Conservation (phyloP, 1,140 invertebrate genomes). For the Melipona quadrifasciata region DNA sequence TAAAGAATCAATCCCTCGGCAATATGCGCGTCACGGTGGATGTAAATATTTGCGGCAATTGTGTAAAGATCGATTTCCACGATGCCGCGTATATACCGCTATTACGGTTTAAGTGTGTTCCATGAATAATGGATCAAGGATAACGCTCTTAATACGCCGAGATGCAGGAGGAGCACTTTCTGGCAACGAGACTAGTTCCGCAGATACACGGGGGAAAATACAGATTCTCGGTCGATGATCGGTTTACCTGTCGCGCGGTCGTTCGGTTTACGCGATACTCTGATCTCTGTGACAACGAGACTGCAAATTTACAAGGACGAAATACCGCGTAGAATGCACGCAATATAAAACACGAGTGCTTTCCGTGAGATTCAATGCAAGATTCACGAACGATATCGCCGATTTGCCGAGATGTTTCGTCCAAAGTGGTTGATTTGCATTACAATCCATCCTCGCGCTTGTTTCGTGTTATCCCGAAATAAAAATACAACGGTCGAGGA, state of each 20-base stretch:
- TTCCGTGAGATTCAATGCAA: too few relatives aligned
- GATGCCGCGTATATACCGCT: slow-evolving; percentile 14
- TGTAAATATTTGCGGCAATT: slow-evolving; percentile 77
- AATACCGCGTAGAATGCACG: too few relatives aligned
- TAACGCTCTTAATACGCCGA: slow-evolving; percentile 57
- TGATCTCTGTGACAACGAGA: neutral
- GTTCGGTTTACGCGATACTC: slow-evolving; percentile 17
- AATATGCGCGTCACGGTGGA: slow-evolving; percentile 63
- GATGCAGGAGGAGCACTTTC: slow-evolving; percentile 21
- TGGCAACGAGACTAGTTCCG: slow-evolving; percentile 1
- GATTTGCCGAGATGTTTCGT: neutral
- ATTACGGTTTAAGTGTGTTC: slow-evolving; percentile 43
- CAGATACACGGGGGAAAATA: neutral
- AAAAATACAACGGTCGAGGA: neutral
- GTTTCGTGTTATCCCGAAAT: too few relatives aligned
- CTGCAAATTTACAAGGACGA: neutral
- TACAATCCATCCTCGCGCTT: neutral
- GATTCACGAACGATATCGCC: too few relatives aligned
- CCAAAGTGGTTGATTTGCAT: neutral
- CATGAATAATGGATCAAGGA: slow-evolving; percentile 70
- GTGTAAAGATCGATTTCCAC: slow-evolving; percentile 67
- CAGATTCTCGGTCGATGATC: neutral
- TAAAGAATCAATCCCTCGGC: slow-evolving; percentile 75
- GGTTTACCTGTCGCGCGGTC: slow-evolving; percentile 18
- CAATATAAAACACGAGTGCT: too few relatives aligned